Percentiles rank a stretch among this genome's conserved stretches.
Evolutionary conservation across 2,113 vertebrate species (phyloP).

Genomic region (Platycercus adscitus): DNA sequence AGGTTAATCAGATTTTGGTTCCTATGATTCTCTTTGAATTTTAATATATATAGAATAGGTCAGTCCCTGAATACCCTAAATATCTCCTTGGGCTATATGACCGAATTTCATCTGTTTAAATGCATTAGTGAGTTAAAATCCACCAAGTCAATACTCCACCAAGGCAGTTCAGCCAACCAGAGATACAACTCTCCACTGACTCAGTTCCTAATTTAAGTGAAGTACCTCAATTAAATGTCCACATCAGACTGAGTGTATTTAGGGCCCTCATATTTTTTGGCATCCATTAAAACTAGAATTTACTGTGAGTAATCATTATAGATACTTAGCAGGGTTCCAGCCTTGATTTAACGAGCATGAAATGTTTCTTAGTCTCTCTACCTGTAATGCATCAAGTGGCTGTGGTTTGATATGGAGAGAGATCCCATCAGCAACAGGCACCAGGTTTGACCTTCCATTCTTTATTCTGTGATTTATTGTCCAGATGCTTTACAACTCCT

Average conservation of each 20-base stretch:
- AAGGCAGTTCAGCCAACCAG: background rate
- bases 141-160: background rate
- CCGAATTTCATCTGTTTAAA: background rate
- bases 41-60: background rate
- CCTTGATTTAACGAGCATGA: background rate
- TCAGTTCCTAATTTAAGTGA: background rate
- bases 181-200: background rate
- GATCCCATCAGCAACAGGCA: background rate
- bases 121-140: background rate
- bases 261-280: background rate
- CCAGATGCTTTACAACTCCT: background rate
- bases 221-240: background rate
- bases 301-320: background rate
- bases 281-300: background rate
- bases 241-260: background rate
- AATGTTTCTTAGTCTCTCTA: background rate
- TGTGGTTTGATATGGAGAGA: background rate
- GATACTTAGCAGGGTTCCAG: background rate
- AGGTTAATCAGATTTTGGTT: background rate
- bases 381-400: background rate
- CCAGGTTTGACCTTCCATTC: background rate
- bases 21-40: background rate
- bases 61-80: background rate
- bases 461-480: background rate
- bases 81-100: background rate